Evolutionary conservation across 2,797 vertebrate genomes (phyloP).

Genomic region (Leptoclinus maculatus): DNA sequence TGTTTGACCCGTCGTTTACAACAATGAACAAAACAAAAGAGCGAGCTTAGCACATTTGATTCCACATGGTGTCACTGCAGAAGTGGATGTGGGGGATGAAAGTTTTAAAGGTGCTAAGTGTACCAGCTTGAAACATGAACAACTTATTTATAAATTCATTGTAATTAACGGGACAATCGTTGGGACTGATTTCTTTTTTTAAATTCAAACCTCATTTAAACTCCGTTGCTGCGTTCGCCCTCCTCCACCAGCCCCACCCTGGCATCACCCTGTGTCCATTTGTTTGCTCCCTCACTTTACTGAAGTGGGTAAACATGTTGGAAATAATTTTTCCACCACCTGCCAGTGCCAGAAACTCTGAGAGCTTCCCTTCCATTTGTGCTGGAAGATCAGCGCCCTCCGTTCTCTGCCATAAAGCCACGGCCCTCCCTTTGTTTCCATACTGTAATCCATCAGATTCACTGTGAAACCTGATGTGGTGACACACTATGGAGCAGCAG

Average conservation of each 20-base stretch:
- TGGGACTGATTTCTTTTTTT: background rate
- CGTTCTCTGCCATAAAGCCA: constrained; percentile 13
- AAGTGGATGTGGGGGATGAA: background rate
- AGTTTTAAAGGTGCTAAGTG: background rate
- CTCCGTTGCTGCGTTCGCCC: background rate
- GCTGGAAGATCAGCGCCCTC: constrained; percentile 34
- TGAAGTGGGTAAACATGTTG: constrained; percentile 49
- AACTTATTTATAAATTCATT: background rate
- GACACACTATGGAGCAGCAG: background rate
- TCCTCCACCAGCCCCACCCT: constrained; percentile 23
- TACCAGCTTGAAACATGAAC: background rate
- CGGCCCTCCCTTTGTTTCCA: constrained; percentile 42
- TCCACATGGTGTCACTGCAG: constrained; percentile 26
- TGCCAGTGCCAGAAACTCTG: constrained; percentile 46
- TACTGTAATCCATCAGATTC: constrained; percentile 42
- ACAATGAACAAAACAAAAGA: constrained; percentile 61
- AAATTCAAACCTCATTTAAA: constrained; percentile 21
- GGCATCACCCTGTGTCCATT: constrained; percentile 32
- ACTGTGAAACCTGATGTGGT: constrained; percentile 18
- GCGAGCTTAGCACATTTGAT: constrained; percentile 24
- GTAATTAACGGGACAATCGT: background rate
- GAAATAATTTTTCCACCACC: constrained; percentile 54
- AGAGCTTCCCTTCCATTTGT: constrained; percentile 45
- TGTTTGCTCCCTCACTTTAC: constrained; percentile 49
- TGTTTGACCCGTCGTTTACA: constrained; percentile 79